These are phyloP conservation scores for Phymatocera aterrima DNA, from an alignment of 2,888 invertebrate species.

Conservation along the genomic window DNA sequence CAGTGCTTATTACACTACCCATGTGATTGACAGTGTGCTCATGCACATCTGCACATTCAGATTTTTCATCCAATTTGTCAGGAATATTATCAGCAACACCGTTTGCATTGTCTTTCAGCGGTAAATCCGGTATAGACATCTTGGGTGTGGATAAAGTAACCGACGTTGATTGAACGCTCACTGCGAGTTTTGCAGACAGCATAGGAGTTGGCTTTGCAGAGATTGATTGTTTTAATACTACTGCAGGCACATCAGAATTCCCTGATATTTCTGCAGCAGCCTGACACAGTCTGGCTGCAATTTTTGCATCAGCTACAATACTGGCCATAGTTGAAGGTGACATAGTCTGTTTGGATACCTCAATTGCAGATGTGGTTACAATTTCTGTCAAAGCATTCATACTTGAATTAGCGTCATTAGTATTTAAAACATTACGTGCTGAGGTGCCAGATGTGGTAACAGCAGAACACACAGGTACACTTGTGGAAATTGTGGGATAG, in stretches of 20 bases:
- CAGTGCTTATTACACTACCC: not conserved
- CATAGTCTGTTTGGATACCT: conserved; percentile 56
- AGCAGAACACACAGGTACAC: conserved; percentile 14
- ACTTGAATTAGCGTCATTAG: conserved; percentile 46
- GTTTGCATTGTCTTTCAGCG: conserved; percentile 48
- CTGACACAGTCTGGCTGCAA: conserved; percentile 65
- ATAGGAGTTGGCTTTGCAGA: not conserved
- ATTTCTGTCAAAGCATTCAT: conserved; percentile 52
- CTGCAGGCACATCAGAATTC: conserved; percentile 43
- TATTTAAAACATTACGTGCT: conserved; percentile 47
- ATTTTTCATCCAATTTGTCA: not conserved
- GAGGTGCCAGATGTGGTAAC: not conserved
- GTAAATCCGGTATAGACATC: conserved; percentile 63
- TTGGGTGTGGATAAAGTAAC: conserved; percentile 64
- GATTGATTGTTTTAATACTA: not conserved
- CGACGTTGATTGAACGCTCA: conserved; percentile 63
- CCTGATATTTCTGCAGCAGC: conserved; percentile 52
- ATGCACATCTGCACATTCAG: not conserved
- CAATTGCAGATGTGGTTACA: conserved; percentile 50
- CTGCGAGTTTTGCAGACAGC: conserved; percentile 56
- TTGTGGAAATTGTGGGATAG: conserved; percentile 51
- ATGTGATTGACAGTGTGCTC: conserved; percentile 15
- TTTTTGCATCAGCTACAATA: conserved; percentile 67
- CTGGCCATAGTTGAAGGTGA: conserved; percentile 61
- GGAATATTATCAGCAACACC: not conserved